phyloP scores from a whole-genome alignment of 2,797 vertebrate genomes.

The Lacerta bilineata region DNA sequence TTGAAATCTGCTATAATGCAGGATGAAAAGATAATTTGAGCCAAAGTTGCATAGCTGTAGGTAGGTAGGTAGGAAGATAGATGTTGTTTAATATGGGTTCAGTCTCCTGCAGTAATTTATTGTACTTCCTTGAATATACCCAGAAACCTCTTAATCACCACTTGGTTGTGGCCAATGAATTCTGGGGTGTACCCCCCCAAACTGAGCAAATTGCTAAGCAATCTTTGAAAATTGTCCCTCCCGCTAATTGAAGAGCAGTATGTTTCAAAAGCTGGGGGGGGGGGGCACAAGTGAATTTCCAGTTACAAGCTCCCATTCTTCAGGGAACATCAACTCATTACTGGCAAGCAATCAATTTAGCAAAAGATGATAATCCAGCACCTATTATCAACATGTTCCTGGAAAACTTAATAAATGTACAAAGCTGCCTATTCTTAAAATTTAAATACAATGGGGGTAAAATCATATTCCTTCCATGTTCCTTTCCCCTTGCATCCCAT shows the following conservation, averaged over 20 bases:
- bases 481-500: constrained; percentile 23
- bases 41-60: too few species aligned
- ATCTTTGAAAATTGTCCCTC: not conserved
- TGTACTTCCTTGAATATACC: not conserved
- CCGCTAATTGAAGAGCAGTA: not conserved
- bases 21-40: not conserved
- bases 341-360: not conserved
- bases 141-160: not conserved
- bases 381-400: constrained; percentile 6
- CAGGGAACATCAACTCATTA: not conserved
- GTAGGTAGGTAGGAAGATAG: not conserved
- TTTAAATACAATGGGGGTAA: constrained; percentile 4
- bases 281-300: not conserved
- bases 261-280: not conserved
- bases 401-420: constrained; percentile 38
- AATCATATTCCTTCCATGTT: constrained; percentile 39
- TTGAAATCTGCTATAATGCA: not conserved
- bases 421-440: constrained; percentile 10
- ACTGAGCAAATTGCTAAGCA: not conserved
- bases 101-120: not conserved
- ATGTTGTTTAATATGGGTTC: not conserved
- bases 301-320: not conserved
- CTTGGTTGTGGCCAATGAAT: not conserved
- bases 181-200: not conserved
- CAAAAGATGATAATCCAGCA: not conserved